Conservation (phyloP, 2,113 vertebrate species). For the Capreolus pygargus region DNA sequence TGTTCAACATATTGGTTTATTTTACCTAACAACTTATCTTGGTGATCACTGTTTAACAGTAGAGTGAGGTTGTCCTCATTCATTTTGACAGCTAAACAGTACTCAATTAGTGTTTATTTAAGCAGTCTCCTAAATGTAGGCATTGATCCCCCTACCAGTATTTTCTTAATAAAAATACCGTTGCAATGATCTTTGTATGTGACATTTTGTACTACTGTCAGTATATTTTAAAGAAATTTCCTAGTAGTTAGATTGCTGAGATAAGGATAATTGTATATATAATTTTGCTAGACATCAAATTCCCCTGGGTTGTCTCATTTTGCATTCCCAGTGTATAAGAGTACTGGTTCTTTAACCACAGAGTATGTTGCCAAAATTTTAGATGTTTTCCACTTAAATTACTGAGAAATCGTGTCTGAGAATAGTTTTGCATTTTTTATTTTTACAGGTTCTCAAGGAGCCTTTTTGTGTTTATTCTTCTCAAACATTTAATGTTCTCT, state of each 20-base stretch:
- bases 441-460: background rate
- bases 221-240: background rate
- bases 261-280: background rate
- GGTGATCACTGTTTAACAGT: background rate
- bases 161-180: background rate
- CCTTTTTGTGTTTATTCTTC: background rate
- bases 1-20: background rate
- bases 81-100: background rate
- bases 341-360: background rate
- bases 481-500: background rate
- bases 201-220: background rate
- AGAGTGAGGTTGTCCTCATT: background rate
- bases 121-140: background rate
- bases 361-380: background rate
- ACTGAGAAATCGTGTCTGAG: background rate
- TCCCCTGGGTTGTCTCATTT: background rate
- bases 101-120: background rate
- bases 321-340: background rate
- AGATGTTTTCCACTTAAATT: background rate
- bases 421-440: constrained; percentile 3
- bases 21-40: background rate
- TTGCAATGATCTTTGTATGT: background rate
- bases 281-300: background rate
- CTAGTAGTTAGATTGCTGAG: background rate
- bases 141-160: background rate